Evolutionary conservation across 2,888 invertebrate genomes (phyloP).

Genomic region (Apotomis betuletana): DNA sequence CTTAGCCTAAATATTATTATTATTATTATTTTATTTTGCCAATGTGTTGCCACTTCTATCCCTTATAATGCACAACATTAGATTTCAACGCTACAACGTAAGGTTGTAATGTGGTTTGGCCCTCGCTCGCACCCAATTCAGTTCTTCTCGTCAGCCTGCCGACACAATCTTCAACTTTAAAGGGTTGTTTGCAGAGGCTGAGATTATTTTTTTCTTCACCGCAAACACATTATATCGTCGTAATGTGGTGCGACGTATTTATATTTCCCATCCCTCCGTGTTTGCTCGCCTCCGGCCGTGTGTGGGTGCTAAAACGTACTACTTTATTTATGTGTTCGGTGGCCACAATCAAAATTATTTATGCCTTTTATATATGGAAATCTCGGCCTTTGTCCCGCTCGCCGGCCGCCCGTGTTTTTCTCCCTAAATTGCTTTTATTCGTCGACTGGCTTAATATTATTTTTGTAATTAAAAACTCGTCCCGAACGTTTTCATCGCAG

Average conservation of each 20-base stretch:
- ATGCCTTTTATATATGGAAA: slow-evolving; percentile 75
- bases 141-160: not conserved
- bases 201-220: slow-evolving; percentile 49
- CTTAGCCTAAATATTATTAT: too few species aligned
- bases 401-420: slow-evolving; percentile 54
- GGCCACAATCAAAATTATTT: slow-evolving; percentile 79
- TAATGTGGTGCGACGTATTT: slow-evolving; percentile 77
- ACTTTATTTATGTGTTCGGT: slow-evolving; percentile 73
- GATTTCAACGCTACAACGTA: too few species aligned
- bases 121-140: not conserved
- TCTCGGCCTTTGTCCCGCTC: slow-evolving; percentile 68
- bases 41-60: too few species aligned
- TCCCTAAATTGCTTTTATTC: slow-evolving; percentile 74
- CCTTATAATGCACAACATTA: too few species aligned
- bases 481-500: slow-evolving; percentile 66
- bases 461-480: slow-evolving; percentile 79
- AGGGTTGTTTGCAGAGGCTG: slow-evolving; percentile 33
- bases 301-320: slow-evolving; percentile 64
- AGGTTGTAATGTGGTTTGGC: too few species aligned
- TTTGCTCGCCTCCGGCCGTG: slow-evolving; percentile 70
- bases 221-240: slow-evolving; percentile 77
- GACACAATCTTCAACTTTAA: slow-evolving; percentile 48
- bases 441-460: slow-evolving; percentile 77
- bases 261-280: slow-evolving; percentile 66
- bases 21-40: too few species aligned